Conservation (phyloP, 1,140 invertebrate species). For the Yoshiicerus persimilis region DNA sequence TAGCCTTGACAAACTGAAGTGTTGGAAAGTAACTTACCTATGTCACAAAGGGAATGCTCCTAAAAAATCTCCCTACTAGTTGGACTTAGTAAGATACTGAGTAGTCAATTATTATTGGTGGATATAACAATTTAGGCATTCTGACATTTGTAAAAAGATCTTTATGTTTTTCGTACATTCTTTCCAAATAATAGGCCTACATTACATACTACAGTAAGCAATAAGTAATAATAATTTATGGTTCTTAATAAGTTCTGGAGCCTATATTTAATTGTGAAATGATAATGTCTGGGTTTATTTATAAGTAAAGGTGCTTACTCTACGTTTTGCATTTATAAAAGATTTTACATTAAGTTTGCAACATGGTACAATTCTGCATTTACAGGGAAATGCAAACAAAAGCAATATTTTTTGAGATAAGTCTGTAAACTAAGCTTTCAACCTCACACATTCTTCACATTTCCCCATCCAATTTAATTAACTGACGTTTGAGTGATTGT, state of each 20-base stretch:
- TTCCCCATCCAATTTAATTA: constrained; percentile 18
- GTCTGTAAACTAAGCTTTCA: constrained; percentile 16
- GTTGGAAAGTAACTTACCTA: neutral
- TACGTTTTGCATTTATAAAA: neutral
- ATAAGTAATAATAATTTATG: neutral
- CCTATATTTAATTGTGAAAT: too few species aligned
- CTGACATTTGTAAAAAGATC: neutral
- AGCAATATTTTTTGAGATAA: neutral
- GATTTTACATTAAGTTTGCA: neutral
- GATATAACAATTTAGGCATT: neutral
- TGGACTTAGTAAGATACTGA: neutral
- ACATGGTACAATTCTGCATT: too few species aligned
- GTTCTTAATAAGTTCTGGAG: neutral
- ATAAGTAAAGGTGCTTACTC: too few species aligned
- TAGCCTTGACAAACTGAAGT: neutral
- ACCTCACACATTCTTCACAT: constrained; percentile 7
- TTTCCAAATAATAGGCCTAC: neutral
- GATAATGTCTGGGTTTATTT: too few species aligned
- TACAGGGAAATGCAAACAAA: neutral
- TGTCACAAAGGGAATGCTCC: neutral
- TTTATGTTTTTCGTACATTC: neutral
- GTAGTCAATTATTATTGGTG: neutral
- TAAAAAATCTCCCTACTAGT: neutral
- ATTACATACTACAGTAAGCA: neutral
- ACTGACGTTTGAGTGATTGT: constrained; percentile 5